Base-by-base conservation (phyloP, 2,888 invertebrate species). In the Drosophila suboccidentalis region DNA sequence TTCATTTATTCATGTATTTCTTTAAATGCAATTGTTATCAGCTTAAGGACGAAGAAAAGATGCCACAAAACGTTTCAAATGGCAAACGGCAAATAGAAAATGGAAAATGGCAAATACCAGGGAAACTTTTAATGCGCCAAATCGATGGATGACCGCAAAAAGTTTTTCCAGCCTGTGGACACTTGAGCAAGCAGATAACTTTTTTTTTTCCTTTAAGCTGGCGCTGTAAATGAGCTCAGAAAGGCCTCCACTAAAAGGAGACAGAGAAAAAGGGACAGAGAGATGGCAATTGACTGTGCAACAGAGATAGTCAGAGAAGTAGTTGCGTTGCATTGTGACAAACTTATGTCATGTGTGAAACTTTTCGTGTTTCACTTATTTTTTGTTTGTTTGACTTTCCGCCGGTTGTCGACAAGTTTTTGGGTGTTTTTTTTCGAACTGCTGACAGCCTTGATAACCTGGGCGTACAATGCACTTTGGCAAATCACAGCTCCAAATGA, bases 111-210 rank as follows among this genome's bases (percentile, higher is more conserved):
- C 78, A 89, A 84, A 84, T 68, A 81, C 75, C 82, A 71, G 58
- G 68, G 26, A 87, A 84, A 84, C 70, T 84, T 84, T 82, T 87
- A 84, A 84, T 84, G 90, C 84, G 82, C 86, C 74, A 84, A 84
- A 84, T 84, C 84, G 84, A 84, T 89, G 86, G 76, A 87, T 89
- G 90, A 87, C 84, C 90, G 76, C 84, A 89, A 59, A 84, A 78
- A 59, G 54, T 75, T 87, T 60, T 43, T 55, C 22, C 53, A 57
- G 74, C 78, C 70, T 77, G 69, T 78, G 85, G 79, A 89, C 87
- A 81, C 75, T 84, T 85, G 72, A 63, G 70, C 50, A 72, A 81
- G 69, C 67, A 70, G 85, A 68, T 72, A 84, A 87, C 79, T 84
- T 84, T 73, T 22, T 19, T 22, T 22, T 73, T 60, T 70, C 47